Percentiles rank a stretch among this genome's conserved stretches.
Evolutionary conservation across 2,797 vertebrate species (phyloP).

Genomic region (Tiaroga cobitis): DNA sequence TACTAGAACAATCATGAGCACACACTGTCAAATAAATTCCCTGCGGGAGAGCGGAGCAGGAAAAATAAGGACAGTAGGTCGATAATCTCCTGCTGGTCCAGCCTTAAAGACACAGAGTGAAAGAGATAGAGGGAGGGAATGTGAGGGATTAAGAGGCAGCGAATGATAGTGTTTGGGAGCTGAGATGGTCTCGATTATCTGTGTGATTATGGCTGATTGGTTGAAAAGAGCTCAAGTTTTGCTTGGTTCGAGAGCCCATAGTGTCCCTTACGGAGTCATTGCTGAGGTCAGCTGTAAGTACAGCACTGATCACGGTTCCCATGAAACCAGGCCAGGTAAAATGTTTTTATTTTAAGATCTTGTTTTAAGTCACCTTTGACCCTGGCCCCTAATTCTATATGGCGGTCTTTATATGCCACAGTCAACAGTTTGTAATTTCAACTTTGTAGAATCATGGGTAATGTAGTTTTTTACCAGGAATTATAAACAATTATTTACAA

Average conservation of each 20-base stretch:
- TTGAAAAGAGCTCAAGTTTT: constrained; percentile 15
- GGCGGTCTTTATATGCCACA: neutral
- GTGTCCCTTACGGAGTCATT: neutral
- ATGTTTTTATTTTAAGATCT: neutral
- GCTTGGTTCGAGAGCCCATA: constrained; percentile 17
- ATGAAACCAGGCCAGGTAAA: neutral
- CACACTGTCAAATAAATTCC: constrained; percentile 5
- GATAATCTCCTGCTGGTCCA: constrained; percentile 43
- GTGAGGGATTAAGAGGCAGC: neutral
- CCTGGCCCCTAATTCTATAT: neutral
- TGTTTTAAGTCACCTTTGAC: neutral
- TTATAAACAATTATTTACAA: neutral
- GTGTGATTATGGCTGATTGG: constrained; percentile 32
- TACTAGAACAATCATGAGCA: neutral
- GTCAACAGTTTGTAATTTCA: neutral
- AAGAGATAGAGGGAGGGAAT: constrained; percentile 1
- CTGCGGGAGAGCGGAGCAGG: neutral
- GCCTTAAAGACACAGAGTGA: constrained; percentile 13
- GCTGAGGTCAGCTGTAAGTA: constrained; percentile 20
- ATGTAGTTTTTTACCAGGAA: no score
- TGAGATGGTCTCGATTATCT: constrained; percentile 10
- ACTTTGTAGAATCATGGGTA: no score
- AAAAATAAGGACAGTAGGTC: constrained; percentile 45
- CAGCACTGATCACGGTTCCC: neutral
- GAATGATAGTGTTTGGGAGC: constrained; percentile 20